Conservation (phyloP, 35 echinoderm and acorn worm species). For the Stichopus chloronotus region DNA sequence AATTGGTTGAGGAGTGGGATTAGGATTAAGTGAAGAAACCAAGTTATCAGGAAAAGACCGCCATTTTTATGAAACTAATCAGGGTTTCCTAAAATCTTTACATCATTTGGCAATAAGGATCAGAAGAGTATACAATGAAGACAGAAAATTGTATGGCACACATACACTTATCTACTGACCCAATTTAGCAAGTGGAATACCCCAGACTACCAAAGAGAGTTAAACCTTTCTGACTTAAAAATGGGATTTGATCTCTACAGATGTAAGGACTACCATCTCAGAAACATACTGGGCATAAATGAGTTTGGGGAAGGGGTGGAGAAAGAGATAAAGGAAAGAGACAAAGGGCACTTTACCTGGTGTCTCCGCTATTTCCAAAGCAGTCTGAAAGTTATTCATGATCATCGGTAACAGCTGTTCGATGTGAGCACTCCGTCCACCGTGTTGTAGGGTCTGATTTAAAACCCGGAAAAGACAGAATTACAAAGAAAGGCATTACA, state of each 20-base stretch:
- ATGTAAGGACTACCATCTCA: neutral
- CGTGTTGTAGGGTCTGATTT: conserved; percentile 41
- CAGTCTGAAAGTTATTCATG: conserved; percentile 87
- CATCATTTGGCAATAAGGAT: too few relatives aligned
- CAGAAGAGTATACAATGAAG: too few relatives aligned
- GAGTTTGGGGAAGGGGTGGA: neutral
- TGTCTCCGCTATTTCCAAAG: conserved; percentile 84
- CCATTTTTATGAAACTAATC: too few relatives aligned
- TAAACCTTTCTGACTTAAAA: too few relatives aligned
- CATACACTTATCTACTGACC: too few relatives aligned
- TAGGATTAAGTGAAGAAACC: neutral
- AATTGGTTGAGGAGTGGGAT: neutral
- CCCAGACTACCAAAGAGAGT: too few relatives aligned
- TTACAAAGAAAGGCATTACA: neutral
- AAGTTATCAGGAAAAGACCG: neutral
- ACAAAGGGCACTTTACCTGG: conserved; percentile 57
- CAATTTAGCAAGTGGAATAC: too few relatives aligned
- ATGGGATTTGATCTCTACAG: too few relatives aligned
- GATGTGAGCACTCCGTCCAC: conserved; percentile 44
- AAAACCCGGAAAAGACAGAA: neutral
- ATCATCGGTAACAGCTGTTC: conserved; percentile 68
- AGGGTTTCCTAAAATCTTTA: too few relatives aligned
- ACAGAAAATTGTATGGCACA: too few relatives aligned
- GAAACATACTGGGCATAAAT: neutral
- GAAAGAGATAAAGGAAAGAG: neutral